Evolutionary conservation across 2,113 vertebrate species (phyloP), one percentile per base, ranked within the genome.

Genomic region (Ceuthmochares aereus): DNA sequence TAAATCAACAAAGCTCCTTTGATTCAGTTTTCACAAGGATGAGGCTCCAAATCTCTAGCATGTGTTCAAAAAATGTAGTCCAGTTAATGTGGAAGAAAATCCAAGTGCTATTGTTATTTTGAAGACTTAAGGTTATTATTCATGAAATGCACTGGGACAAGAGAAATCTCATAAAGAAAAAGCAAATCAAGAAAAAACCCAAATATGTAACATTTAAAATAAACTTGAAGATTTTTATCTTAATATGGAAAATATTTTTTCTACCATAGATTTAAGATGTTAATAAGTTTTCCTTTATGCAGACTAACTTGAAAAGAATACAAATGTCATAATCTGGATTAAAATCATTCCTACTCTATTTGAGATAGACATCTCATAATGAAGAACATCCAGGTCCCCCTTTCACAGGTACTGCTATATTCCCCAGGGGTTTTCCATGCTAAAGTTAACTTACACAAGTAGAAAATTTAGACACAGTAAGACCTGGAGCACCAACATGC

Each of bases 141-240:
- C 88, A 95, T 70, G 52, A 92, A 93, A 84, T 88, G 17, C 68
- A 93, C 30, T 72, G 80, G 54, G 40, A 82, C 47, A 66, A 92
- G 80, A 96, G 66, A 91, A 76, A 69, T 96, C 97, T 90, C 93
- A 94, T 93, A 91, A 87, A 97, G 95, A 93, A 82, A 97, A 96
- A 88, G 67, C 77, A 97, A 97, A 94, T 82, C 7, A 74, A 96
- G 55, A 91, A 96, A 97, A 96, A 84, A 85, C 68, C 49, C 72
- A 97, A 96, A 93, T 95, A 93, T 90, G 72, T 96, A 97, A 97
- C 89, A 93, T 95, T 97, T 97, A 94, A 98, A 97, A 97, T 97
- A 88, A 84, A 91, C 87, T 59, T 60, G 42, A 95, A 92, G 86
- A 96, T 94, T 94, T 89, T 91, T 93, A 97, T 97, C 95, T 96